A percentile compares a stretch with the other conserved stretches of the same genome.
phyloP scores from a whole-genome alignment of 2,113 vertebrate genomes.

The Murina feae region DNA sequence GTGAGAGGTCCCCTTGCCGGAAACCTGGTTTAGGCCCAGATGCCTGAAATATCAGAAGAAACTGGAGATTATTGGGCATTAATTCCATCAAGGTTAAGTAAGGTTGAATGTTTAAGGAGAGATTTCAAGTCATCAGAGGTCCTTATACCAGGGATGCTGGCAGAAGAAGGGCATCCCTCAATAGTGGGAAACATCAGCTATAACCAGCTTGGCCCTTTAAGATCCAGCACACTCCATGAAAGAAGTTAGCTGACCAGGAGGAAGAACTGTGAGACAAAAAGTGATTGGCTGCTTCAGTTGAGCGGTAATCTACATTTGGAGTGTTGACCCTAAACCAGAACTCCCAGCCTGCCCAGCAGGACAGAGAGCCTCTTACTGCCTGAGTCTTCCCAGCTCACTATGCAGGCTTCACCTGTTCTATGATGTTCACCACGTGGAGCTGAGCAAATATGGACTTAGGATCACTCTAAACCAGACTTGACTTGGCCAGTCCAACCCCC shows the following conservation, averaged over 20 bases:
- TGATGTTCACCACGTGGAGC: background rate
- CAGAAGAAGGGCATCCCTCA: background rate
- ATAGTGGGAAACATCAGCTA: background rate
- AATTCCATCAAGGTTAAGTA: background rate
- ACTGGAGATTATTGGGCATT: background rate
- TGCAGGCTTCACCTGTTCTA: background rate
- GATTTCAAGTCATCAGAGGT: background rate
- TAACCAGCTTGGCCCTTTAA: background rate
- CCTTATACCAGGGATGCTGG: background rate
- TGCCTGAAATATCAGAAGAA: background rate
- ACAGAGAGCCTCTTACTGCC: background rate
- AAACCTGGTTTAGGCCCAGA: background rate
- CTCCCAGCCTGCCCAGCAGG: background rate
- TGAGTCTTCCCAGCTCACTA: background rate
- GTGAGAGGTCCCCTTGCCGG: background rate
- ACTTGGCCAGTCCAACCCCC: no score
- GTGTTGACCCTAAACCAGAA: background rate
- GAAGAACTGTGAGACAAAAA: background rate
- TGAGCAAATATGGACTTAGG: background rate
- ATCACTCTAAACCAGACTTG: background rate
- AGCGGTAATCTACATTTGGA: background rate
- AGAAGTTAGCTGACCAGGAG: background rate
- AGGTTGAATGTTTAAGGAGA: background rate
- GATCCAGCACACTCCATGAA: background rate
- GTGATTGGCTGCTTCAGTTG: background rate